A percentile compares a stretch with the other conserved stretches of the same genome.
Conservation (phyloP, 1,140 invertebrate species). For the Paracyclopina nana region DNA sequence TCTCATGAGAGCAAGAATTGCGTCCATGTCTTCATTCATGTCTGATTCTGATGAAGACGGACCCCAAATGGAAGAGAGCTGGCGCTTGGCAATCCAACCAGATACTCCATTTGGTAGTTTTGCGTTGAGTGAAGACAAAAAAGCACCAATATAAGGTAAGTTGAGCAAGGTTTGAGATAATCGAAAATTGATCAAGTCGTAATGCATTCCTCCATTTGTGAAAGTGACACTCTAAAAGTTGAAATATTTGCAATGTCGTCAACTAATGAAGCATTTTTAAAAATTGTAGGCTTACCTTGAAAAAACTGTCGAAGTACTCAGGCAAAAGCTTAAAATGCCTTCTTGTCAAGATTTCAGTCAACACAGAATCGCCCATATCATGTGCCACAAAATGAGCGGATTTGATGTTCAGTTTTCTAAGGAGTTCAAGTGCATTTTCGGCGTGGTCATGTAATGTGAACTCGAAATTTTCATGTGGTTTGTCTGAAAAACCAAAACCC, state of each 20-base stretch:
- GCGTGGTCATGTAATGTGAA: not conserved
- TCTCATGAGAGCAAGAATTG: not conserved
- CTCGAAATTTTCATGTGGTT: not conserved
- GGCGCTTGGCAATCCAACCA: not conserved
- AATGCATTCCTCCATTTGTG: conserved; percentile 12
- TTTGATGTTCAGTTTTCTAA: not conserved
- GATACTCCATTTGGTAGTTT: not conserved
- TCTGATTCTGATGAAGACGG: not conserved
- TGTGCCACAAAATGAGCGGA: conserved; percentile 5
- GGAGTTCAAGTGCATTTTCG: not conserved
- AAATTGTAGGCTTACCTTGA: not conserved
- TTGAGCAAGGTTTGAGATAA: conserved; percentile 1
- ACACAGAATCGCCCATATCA: conserved; percentile 15
- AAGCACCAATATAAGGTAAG: not conserved
- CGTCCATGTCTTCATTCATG: not conserved
- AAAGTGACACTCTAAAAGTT: not conserved
- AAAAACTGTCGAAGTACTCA: conserved; percentile 5
- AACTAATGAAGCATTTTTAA: not conserved
- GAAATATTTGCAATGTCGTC: not conserved
- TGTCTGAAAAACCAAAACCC: conserved; percentile 2
- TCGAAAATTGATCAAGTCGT: conserved; percentile 11
- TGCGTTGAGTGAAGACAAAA: not conserved
- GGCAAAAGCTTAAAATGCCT: not conserved
- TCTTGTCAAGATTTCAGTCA: conserved; percentile 4
- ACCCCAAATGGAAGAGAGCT: not conserved